Evolutionary conservation across 2,113 vertebrate genomes (phyloP), one percentile per base, ranked within the genome.

Genomic region (Silurus glanis): DNA sequence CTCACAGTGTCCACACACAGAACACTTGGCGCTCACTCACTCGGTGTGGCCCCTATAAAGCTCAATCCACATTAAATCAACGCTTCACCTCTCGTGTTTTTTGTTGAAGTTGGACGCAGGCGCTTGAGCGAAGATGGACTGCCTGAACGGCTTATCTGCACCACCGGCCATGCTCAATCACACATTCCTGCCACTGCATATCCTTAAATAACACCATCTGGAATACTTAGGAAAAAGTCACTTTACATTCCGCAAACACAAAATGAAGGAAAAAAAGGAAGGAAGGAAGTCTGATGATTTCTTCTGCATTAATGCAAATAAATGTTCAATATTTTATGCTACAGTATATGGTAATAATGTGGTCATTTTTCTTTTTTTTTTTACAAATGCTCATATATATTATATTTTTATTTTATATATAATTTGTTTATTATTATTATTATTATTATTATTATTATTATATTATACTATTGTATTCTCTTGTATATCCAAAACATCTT

Each of bases 21-120:
- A 61, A 78, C 53, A 74, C 82, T 87, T 86, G 81, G 67, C 82
- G 6, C 69, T 81, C 79, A 45, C 56, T 80, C 58, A 23, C 56
- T 53, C 78, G 28, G 82, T 56, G 45, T 80, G 47, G 56, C 85
- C 83, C 67, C 62, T 37, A 74, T 74, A 69, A 76, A 62, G 75
- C 83, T 45, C 23, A 19, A 84, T 85, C 28, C 28, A 69, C 69
- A 69, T 53, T 85, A 88, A 85, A 88, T 85, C 84, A 88, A 69
- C 21, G 83, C 47, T 80, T 78, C 79, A 78, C 79, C 83, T 62
- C 78, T 1, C 37, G 37, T 37, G 37, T 37, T 28, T 85, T 64
- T 21, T 82, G 85, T 75, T 82, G 85, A 45, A 23, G 80, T 61
- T 82, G 79, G 56, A 86, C 6, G 16, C n/a, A 49, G 78, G 72